These are phyloP conservation scores for Falco cherrug DNA, from an alignment of 2,797 vertebrate species.

Conservation along the genomic window DNA sequence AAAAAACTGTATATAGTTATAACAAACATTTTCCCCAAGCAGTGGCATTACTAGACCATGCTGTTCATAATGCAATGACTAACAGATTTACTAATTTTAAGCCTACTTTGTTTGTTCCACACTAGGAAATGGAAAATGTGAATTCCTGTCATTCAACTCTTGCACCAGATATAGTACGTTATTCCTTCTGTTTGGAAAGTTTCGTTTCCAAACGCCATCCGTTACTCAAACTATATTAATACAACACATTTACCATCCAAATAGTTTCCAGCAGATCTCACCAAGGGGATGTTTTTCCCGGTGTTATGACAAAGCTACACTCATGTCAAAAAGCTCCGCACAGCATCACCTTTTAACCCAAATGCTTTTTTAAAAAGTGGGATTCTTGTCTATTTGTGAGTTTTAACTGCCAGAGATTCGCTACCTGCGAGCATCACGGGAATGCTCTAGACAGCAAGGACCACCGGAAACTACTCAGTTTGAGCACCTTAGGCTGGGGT, in stretches of 20 bases:
- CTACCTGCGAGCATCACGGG: background rate
- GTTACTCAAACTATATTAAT: background rate
- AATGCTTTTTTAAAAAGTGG: background rate
- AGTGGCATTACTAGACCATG: background rate
- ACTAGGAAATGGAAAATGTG: constrained; percentile 43
- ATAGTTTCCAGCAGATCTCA: constrained; percentile 51
- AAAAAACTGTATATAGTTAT: background rate
- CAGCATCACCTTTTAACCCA: background rate
- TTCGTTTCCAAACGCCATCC: background rate
- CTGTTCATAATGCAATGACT: background rate
- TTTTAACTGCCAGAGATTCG: background rate
- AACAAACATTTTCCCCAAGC: background rate
- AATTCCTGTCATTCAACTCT: background rate
- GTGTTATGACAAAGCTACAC: background rate
- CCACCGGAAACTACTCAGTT: background rate
- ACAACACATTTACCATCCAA: background rate
- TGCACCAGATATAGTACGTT: background rate
- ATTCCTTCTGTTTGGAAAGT: constrained; percentile 1
- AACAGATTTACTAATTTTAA: constrained; percentile 23
- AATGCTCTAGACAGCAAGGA: background rate
- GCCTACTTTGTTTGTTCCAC: constrained; percentile 14
- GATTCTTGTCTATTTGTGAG: background rate
- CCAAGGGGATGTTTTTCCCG: background rate
- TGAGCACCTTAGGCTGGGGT: background rate
- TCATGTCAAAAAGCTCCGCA: background rate